Percentiles rank a stretch among this genome's conserved stretches.
These are phyloP conservation scores for Pogonomyrmex californicus DNA, from an alignment of 1,140 invertebrate species.

Conservation along the genomic window DNA sequence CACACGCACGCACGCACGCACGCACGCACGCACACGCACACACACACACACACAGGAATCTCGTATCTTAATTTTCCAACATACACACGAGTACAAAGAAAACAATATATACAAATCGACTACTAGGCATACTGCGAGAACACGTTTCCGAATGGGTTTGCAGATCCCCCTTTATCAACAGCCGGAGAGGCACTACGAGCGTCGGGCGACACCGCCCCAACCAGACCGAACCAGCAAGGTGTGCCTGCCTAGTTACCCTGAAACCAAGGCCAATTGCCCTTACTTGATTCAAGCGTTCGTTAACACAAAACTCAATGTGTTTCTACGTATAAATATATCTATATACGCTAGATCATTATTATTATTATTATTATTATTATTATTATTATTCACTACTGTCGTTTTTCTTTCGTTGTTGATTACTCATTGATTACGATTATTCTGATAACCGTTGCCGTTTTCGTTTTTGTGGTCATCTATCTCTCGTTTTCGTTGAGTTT, in stretches of 20 bases:
- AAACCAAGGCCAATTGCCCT: slow-evolving; percentile 85
- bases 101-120: slow-evolving; percentile 57
- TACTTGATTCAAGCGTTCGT: slow-evolving; percentile 87
- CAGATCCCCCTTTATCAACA: slow-evolving; percentile 87
- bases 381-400: slow-evolving; percentile 44
- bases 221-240: slow-evolving; percentile 87
- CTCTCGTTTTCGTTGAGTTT: slow-evolving; percentile 60
- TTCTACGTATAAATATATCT: slow-evolving; percentile 82
- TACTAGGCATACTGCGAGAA: slow-evolving; percentile 78
- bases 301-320: slow-evolving; percentile 86
- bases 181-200: slow-evolving; percentile 87
- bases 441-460: slow-evolving; percentile 63
- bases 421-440: slow-evolving; percentile 62
- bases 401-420: slow-evolving; percentile 64
- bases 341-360: slow-evolving; percentile 81
- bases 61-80: not conserved
- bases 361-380: too few relatives aligned
- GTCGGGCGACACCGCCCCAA: slow-evolving; percentile 87
- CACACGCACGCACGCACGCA: too few relatives aligned
- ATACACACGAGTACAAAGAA: slow-evolving; percentile 48
- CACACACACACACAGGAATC: slow-evolving; percentile 19
- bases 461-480: slow-evolving; percentile 55
- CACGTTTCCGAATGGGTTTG: slow-evolving; percentile 86
- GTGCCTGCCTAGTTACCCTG: slow-evolving; percentile 86
- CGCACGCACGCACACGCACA: too few relatives aligned